A percentile compares a stretch with the other conserved stretches of the same genome.
Evolutionary conservation across 2,888 invertebrate genomes (phyloP).

Genomic region (Ennomos erosarius): DNA sequence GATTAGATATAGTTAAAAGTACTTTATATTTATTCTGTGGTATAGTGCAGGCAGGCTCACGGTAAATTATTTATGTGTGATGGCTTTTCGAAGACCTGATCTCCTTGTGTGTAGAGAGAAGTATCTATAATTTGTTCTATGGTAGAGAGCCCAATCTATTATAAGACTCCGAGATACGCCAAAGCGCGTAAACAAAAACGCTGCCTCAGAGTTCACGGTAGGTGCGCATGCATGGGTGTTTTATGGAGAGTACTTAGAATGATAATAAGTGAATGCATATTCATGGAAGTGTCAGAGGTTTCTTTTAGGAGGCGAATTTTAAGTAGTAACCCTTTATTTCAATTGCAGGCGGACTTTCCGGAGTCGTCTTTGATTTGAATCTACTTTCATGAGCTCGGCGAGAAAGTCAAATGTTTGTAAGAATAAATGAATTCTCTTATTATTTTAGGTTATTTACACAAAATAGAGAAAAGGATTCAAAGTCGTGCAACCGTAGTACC

Average conservation of each 20-base stretch:
- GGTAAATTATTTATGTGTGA: too few relatives aligned
- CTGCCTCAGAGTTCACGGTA: conserved; percentile 28
- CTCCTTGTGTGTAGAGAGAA: too few relatives aligned
- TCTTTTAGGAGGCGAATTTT: conserved; percentile 31
- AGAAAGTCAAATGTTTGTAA: too few relatives aligned
- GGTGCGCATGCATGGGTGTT: conserved; percentile 33
- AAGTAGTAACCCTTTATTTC: conserved; percentile 26
- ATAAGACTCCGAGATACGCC: not conserved
- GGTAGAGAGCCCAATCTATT: not conserved
- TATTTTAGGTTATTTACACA: too few relatives aligned
- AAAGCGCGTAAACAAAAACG: conserved; percentile 2
- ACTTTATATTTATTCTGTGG: too few relatives aligned
- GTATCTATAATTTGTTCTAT: not conserved
- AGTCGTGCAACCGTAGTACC: too few relatives aligned
- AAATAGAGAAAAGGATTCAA: too few relatives aligned
- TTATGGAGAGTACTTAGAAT: conserved; percentile 36
- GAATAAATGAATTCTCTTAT: too few relatives aligned
- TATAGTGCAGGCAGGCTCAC: too few relatives aligned
- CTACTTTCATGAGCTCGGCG: not conserved
- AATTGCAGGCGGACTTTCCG: conserved; percentile 14
- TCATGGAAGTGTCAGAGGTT: conserved; percentile 34
- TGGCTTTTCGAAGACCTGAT: too few relatives aligned
- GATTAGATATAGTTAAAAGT: too few relatives aligned
- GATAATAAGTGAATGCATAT: conserved; percentile 40
- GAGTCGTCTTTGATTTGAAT: conserved; percentile 10